Base-by-base conservation (phyloP, 2,888 invertebrate species). In the Mylabris sibirica region DNA sequence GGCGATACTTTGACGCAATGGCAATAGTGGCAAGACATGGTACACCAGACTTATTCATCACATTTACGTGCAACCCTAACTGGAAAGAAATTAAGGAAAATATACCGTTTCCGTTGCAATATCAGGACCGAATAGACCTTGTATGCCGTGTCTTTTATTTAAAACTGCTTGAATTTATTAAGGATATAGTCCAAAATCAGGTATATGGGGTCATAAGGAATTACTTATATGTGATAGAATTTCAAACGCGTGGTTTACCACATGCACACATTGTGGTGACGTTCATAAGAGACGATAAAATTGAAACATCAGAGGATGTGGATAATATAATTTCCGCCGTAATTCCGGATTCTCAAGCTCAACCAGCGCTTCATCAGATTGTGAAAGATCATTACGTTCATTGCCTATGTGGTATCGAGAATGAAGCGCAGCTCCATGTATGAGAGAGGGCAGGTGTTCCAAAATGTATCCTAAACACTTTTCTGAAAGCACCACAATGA, bases 221-320 rank as follows among this genome's bases (percentile, higher is more conserved):
- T 34, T 59, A 64, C 6, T 41, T 75, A 2, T 69, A 72, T 20
- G 69, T 68, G 5, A 70, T 72, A 14, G 74, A 76, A 53, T 75
- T 73, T 60, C 72, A 74, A 63, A 75, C 73, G 57, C 61, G 72
- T 1, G 70, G 70, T 35, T 70, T 72, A 67, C 64, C 57, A 12
- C 35, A 74, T 26, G 66, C 24, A 9, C 59, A 64, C 24, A 26
- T 64, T 20, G 9, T 64, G 2, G 34, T 64, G 3, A 64, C 59
- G 5, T 64, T 64, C 8, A 59, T 24, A 59, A 34, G 34, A 5
- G 57, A 30, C 3, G 59, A 64, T 30, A 64, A 59, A 59, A 22
- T 57, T 14, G n/a, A 22, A 14, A 57, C 9, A 1, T n/a, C 59
- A 9, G n/a, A 59, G 3, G 34, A 24, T 17, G 22, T 64, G 12